These are phyloP conservation scores for Lagocephalus sceleratus DNA, from an alignment of 2,797 vertebrate genomes.

Conservation along the genomic window DNA sequence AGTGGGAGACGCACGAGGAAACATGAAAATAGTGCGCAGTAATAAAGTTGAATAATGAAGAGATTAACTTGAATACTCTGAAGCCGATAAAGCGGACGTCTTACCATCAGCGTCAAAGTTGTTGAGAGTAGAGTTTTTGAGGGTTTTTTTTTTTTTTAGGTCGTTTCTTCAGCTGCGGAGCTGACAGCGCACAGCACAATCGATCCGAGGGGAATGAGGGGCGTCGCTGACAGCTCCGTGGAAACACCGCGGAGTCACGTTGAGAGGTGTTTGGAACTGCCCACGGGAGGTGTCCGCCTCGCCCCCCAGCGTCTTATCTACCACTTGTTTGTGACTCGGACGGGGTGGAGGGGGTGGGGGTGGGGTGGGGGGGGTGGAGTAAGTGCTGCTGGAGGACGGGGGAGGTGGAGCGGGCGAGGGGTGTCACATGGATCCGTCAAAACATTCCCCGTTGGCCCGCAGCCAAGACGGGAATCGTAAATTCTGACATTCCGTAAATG, in stretches of 20 bases:
- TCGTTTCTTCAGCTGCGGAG: no score
- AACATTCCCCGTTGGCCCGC: constrained; percentile 38
- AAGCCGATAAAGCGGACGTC: no score
- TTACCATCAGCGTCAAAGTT: constrained; percentile 50
- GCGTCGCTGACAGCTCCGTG: constrained; percentile 13
- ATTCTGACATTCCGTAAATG: not conserved
- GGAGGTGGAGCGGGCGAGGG: no score
- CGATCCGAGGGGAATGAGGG: not conserved
- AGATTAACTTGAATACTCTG: no score
- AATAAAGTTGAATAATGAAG: no score
- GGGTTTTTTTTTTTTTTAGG: no score
- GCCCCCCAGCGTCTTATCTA: constrained; percentile 35
- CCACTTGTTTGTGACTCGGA: constrained; percentile 55
- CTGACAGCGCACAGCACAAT: not conserved
- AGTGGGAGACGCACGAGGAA: not conserved
- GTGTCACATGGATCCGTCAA: constrained; percentile 29
- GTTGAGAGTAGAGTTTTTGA: constrained; percentile 5
- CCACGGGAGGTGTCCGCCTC: constrained; percentile 8
- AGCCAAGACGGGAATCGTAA: constrained; percentile 14
- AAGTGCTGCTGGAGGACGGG: no score
- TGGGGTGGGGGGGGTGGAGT: constrained; percentile 6
- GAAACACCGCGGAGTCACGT: constrained; percentile 32
- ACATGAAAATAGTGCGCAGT: not conserved
- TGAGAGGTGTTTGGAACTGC: constrained; percentile 8
- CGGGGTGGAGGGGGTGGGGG: constrained; percentile 37